Conservation (phyloP, 2,113 vertebrate species). For the Actenoides hombroni region DNA sequence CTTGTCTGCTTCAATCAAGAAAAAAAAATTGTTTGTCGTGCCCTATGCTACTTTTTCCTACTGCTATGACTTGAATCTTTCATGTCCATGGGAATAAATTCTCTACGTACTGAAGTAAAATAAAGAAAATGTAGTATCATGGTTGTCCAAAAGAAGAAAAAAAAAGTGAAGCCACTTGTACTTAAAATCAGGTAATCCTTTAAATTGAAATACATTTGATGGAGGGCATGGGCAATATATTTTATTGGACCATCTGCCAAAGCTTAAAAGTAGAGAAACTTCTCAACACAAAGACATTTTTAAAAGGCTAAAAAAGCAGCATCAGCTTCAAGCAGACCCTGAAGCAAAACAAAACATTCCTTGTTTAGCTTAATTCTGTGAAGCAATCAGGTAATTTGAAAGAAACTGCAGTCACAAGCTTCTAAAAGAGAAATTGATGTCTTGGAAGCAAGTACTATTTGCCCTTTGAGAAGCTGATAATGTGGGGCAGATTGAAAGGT, state of each 20-base stretch:
- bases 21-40: neutral
- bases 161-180: neutral
- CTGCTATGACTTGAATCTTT: neutral
- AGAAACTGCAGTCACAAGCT: neutral
- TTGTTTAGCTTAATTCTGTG: neutral
- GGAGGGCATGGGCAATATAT: neutral
- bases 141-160: neutral
- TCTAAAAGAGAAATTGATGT: neutral
- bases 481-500: neutral
- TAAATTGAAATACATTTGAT: neutral
- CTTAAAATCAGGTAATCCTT: neutral
- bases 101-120: neutral
- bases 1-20: neutral
- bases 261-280: neutral
- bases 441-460: neutral
- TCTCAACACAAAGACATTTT: neutral
- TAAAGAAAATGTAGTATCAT: neutral
- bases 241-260: neutral
- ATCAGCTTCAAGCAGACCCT: neutral
- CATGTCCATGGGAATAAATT: neutral
- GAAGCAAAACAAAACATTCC: neutral
- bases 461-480: neutral
- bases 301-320: neutral
- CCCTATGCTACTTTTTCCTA: neutral
- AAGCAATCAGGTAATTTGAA: neutral